phyloP scores from a whole-genome alignment of 2,797 vertebrate species.

The Lacerta viridis region DNA sequence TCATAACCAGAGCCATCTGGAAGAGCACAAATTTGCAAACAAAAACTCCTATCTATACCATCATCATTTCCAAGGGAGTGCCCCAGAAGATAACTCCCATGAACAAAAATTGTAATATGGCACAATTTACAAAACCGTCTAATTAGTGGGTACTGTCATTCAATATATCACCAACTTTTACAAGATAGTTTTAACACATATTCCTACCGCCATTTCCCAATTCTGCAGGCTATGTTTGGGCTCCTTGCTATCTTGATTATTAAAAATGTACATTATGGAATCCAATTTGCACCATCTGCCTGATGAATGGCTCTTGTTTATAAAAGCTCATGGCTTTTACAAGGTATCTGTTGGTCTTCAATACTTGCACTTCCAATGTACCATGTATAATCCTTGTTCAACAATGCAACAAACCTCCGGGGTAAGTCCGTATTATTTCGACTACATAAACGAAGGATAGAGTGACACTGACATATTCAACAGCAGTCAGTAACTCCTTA shows the following conservation, averaged over 20 bases:
- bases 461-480: no score
- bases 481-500: no score
- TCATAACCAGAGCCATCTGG: not conserved
- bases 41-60: not conserved
- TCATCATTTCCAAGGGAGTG: not conserved
- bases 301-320: not conserved
- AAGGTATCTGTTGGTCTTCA: conserved; percentile 1
- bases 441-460: no score
- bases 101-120: not conserved
- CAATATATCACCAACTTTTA: not conserved
- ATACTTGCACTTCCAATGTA: not conserved
- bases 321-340: not conserved
- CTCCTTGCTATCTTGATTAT: not conserved
- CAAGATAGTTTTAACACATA: not conserved
- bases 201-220: not conserved
- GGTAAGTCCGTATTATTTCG: not conserved
- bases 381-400: not conserved
- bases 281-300: not conserved
- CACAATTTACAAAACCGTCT: not conserved
- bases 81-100: not conserved
- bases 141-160: not conserved
- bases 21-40: not conserved
- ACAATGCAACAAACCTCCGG: not conserved
- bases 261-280: not conserved
- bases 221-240: not conserved